Base-by-base conservation (phyloP, 2,888 invertebrate genomes). In the Melanargia galathea region DNA sequence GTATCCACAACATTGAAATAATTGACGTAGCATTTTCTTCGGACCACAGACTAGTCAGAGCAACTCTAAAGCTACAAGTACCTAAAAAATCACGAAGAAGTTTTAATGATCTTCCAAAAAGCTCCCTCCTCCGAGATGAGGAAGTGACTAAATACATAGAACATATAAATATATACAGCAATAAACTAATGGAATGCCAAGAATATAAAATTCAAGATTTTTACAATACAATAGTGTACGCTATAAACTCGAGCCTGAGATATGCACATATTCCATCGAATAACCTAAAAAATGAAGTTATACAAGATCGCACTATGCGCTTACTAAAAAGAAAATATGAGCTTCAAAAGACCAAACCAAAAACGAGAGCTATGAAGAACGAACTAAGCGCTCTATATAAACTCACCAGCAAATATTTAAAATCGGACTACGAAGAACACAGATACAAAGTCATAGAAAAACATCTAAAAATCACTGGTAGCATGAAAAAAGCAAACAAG, bases 401-500 rank as follows among this genome's bases (percentile, higher is more conserved):
- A n/a, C n/a, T n/a, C n/a, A 38, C 33, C 0, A 66, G 63, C 18
- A 69, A 69, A 62, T 60, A 63, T 30, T 61, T 67, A 45, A 67
- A 45, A 54, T 30, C 13, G 10, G 58, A 67, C n/a, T 69, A 67
- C 18, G 11, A 51, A 43, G 67, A 54, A 16, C 51, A 66, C 18
- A 65, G 64, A 61, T 18, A 20, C 40, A 20, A 60, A 20, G 60
- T 20, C 1, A 58, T 67, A 55, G 58, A 60, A 52, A 58, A n/a
- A 48, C 59, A 68, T 54, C 26, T 68, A 24, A 2, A 51, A 8
- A 20, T 5, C 13, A 43, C 52, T 1, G 62, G 65, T 0, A 64
- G 65, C 38, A 54, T 57, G 30, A 65, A 68, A 45, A 68, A 60
- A 24, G 63, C 65, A 2, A 64, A 57, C n/a, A 68, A 65, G 43